Percentiles rank a stretch among this genome's conserved stretches.
Evolutionary conservation across 2,797 vertebrate species (phyloP).

Genomic region (Hippopotamyrus pictus): DNA sequence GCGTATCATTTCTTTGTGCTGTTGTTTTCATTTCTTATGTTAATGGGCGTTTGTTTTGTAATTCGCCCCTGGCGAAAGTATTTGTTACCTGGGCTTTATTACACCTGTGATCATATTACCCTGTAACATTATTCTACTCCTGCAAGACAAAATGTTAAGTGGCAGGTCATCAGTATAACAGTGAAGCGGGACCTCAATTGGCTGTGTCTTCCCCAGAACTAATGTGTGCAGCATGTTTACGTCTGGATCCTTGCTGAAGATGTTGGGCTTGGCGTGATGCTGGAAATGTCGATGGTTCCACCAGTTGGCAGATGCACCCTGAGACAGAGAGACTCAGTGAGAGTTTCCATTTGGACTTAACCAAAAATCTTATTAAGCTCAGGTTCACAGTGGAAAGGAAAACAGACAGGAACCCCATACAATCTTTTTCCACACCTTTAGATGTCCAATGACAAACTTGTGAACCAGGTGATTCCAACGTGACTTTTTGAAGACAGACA

Average conservation of each 20-base stretch:
- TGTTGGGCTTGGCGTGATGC: slow-evolving; percentile 90
- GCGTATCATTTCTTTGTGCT: background rate
- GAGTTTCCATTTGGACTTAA: background rate
- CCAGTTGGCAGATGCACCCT: slow-evolving; percentile 94
- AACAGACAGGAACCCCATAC: background rate
- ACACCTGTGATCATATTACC: background rate
- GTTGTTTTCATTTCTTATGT: background rate
- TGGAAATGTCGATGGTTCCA: slow-evolving; percentile 97
- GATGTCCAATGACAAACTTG: slow-evolving; percentile 85
- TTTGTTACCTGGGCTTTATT: background rate
- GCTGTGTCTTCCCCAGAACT: slow-evolving; percentile 78
- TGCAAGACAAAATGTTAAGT: background rate
- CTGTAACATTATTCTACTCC: background rate
- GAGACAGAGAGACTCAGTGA: background rate
- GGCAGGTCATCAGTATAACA: background rate
- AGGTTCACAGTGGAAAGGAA: background rate
- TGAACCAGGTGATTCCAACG: slow-evolving; percentile 83
- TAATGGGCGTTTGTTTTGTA: background rate
- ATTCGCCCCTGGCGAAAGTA: background rate
- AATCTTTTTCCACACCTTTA: slow-evolving; percentile 70
- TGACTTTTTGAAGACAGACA: slow-evolving; percentile 85
- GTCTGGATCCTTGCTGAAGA: slow-evolving; percentile 86
- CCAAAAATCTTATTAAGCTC: background rate
- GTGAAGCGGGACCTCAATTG: slow-evolving; percentile 68
- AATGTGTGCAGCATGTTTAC: slow-evolving; percentile 84